Percentiles rank a stretch among this genome's conserved stretches.
Conservation (phyloP, 2,797 vertebrate genomes). For the Chromis chromis region DNA sequence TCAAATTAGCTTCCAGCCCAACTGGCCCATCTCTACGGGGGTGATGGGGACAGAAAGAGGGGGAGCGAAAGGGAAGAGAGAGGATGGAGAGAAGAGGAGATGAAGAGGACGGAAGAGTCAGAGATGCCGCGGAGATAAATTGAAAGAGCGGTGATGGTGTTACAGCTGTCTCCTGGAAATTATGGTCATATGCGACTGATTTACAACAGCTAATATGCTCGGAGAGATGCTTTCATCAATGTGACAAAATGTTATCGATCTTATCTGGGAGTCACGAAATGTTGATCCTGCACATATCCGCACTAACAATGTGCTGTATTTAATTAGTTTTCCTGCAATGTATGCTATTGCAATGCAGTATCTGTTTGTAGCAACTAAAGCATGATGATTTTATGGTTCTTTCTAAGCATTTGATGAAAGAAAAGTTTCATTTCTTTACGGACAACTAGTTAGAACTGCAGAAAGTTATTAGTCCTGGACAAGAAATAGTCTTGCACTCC, state of each 20-base stretch:
- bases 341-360: background rate
- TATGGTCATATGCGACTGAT: constrained; percentile 5
- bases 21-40: constrained; percentile 57
- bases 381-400: background rate
- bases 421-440: background rate
- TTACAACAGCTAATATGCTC: constrained; percentile 10
- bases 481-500: background rate
- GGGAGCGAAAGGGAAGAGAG: constrained; percentile 4
- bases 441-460: background rate
- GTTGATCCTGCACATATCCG: background rate
- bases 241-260: background rate
- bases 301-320: background rate
- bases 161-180: constrained; percentile 26
- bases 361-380: background rate
- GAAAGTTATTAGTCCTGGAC: background rate
- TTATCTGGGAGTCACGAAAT: background rate
- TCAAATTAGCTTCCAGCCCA: constrained; percentile 81
- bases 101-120: constrained; percentile 1
- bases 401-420: background rate
- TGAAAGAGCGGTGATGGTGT: constrained; percentile 37
- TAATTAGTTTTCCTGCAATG: background rate
- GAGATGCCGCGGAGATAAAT: constrained; percentile 41
- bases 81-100: background rate
- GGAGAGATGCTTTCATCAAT: background rate
- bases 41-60: constrained; percentile 21